A percentile compares a stretch with the other conserved stretches of the same genome.
Conservation (phyloP, 2,113 vertebrate species). For the Nannospalax galili region DNA sequence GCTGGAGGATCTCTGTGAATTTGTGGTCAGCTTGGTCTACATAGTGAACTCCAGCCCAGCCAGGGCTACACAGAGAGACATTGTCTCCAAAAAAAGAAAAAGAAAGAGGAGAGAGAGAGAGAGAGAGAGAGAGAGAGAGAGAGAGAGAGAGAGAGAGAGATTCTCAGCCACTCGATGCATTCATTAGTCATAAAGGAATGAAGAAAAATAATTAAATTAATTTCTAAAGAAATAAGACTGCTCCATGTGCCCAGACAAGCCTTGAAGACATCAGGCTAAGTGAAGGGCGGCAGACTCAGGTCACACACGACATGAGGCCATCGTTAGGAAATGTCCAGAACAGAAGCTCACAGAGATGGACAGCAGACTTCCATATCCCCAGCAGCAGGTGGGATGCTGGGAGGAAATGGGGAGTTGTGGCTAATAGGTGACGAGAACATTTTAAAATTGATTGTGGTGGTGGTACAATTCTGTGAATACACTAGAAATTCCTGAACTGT, state of each 20-base stretch:
- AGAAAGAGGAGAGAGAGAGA: no score
- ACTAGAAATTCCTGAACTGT: neutral
- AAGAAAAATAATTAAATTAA: neutral
- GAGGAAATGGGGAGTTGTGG: neutral
- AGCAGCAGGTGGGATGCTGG: neutral
- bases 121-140: no score
- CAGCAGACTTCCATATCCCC: no score
- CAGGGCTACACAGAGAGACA: neutral
- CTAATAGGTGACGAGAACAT: neutral
- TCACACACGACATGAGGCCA: accelerated
- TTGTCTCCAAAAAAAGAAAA: no score
- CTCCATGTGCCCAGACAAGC: neutral
- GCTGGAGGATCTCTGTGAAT: neutral
- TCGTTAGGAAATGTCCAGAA: accelerated
- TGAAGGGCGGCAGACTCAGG: neutral
- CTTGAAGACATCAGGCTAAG: neutral
- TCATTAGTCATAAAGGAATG: neutral
- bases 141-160: no score
- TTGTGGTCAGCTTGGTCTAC: neutral
- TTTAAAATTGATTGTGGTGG: neutral
- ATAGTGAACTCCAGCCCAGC: neutral
- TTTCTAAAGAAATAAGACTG: neutral
- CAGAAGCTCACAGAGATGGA: neutral
- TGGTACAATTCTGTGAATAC: no score
- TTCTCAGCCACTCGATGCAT: no score